Evolutionary conservation across 2,113 vertebrate species (phyloP), one percentile per base, ranked within the genome.

Genomic region (Craseonycteris thonglongyai): DNA sequence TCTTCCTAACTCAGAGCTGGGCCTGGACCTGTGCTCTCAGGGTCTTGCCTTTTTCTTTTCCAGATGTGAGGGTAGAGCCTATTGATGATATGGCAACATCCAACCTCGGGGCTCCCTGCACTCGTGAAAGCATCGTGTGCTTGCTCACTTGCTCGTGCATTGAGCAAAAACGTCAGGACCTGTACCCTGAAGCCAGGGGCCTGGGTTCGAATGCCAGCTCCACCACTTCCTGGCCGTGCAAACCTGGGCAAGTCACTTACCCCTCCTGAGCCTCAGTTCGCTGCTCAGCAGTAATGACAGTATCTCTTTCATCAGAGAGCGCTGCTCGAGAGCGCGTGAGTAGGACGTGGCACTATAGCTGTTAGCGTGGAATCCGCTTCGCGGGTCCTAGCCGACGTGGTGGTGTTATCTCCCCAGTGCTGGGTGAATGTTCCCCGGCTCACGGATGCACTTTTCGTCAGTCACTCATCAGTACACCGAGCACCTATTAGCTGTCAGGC

Each of bases 11-110:
- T 49, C 81, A 40, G 83, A 88, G 59, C 45, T 65, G 40, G 8
- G 16, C 5, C 51, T 5, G 0, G 5, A 14, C 47, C 51, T 42
- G 1, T 51, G 40, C 33, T 45, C n/a, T 35, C 1, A 1, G 7
- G 12, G 3, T 42, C 82, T 86, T 2, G 1, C 54, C 69, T 24
- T 49, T 56, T 72, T 76, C 30, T 83, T 81, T 63, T 16, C 51
- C 61, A 58, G 66, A 42, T 3, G 1, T 49, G 63, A 51, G 24
- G 38, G 38, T 22, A 68, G 18, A 24, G 14, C 9, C 30, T 56
- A 12, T 28, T 54, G 81, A 40, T 30, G 24, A 63, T 0, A 11
- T 3, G 63, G 38, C 38, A 19, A 21, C 49, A 42, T 54, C 82
- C 88, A 56, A 40, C 49, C 56, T 26, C 40, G 54, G 72, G 65